Evolutionary conservation across 37 sponge, comb jelly and placozoan species (phyloP), one percentile per base, ranked within the genome.

Genomic region (Ianthella basta): DNA sequence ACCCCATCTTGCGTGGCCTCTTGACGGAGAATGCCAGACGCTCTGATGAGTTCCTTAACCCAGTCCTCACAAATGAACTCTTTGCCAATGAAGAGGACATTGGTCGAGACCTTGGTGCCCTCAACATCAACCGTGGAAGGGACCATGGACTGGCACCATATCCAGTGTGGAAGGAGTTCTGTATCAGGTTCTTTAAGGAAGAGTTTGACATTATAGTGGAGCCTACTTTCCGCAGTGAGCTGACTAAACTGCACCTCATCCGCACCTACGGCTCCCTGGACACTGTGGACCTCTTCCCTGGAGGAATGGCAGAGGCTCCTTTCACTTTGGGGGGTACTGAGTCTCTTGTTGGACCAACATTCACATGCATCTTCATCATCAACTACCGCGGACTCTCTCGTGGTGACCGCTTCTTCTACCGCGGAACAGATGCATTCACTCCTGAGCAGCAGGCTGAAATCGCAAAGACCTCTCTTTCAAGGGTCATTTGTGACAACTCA

Each of bases 391-490:
- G 72, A 55, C 66, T 91, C 27, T 53, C 95, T 39, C 88, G 90
- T 80, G 98, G 98, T 24, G 98, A 97, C 65, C 60, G 96, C 36
- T 97, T 97, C 86, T 97, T 61, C 74, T 95, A 90, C 77, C 80
- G 69, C 40, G 87, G 91, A 24, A 77, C 82, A 18, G 83, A 87
- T 34, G 89, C 89, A 4, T 95, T 95, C 83, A 91, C 92, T 29
- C 23, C 55, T 19, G 81, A 14, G 20, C 96, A 97, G 59, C 68
- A 85, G 16, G 12, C 21, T 10, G 78, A 86, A 44, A 89, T 95
- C n/a, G n/a, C 21, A n/a, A 73, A 57, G 55, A 65, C 82, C 18
- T 67, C 91, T 8, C 66, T 97, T 6, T 87, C 94, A 23, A 60
- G 79, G 21, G 91, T 97, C n/a, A 85, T 95, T 29, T 97, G 98